A percentile compares a stretch with the other conserved stretches of the same genome.
These are phyloP conservation scores for Ranitomeya variabilis DNA, from an alignment of 2,113 vertebrate genomes.

Conservation along the genomic window DNA sequence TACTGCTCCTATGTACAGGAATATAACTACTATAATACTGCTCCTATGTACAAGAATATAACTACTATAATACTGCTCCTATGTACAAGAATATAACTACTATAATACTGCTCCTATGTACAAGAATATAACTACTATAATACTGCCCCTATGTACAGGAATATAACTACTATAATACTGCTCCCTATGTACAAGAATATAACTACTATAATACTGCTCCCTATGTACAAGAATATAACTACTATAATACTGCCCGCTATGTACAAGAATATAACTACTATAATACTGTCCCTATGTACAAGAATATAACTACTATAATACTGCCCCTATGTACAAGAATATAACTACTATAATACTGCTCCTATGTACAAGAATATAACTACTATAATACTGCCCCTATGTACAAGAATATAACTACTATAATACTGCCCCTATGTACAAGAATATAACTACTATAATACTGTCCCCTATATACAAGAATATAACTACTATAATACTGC, in stretches of 20 bases:
- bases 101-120: too few species aligned
- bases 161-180: too few species aligned
- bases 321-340: background rate
- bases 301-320: slow-evolving; percentile 16
- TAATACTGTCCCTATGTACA: background rate
- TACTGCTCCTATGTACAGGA: background rate
- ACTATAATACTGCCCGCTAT: slow-evolving; percentile 8
- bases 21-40: background rate
- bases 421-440: slow-evolving; percentile 6
- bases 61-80: too few species aligned
- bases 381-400: slow-evolving; percentile 18
- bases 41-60: too few species aligned
- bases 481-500: slow-evolving; percentile 13
- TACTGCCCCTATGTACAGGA: too few species aligned
- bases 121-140: too few species aligned
- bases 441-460: slow-evolving; percentile 19
- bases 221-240: background rate
- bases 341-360: slow-evolving; percentile 23
- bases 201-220: too few species aligned
- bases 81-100: too few species aligned
- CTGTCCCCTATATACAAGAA: background rate
- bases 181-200: too few species aligned
- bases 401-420: slow-evolving; percentile 15
- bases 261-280: slow-evolving; percentile 1
- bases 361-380: slow-evolving; percentile 9